Base-by-base conservation (phyloP, 2,888 invertebrate species). In the Pristionchus entomophagus region DNA sequence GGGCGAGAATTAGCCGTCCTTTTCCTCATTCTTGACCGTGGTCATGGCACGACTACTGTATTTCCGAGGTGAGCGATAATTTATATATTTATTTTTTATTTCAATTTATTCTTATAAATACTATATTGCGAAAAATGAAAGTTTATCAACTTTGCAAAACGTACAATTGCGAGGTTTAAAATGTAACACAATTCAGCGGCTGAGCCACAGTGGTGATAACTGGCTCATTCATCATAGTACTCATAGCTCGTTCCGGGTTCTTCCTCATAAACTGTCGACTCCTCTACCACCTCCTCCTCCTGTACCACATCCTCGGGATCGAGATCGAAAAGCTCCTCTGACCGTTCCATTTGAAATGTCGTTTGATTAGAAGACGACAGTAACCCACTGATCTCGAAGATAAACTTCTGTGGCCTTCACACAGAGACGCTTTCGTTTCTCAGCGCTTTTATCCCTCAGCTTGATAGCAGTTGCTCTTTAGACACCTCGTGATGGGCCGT, bases 241-340 rank as follows among this genome's bases (percentile, higher is more conserved):
- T 41, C 73, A 26, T 73, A 73, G 26, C 73, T 73, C 26, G 73
- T 45, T 19, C 73, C 41, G 38, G 73, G 73, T 41, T 41, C 73
- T 12, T 73, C 73, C 26, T 10, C 35, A 65, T 45, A 73, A 19
- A n/a, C 73, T 45, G 26, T 17, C 32, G n/a, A 41, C 26, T 73
- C 73, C 19, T 45, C 73, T 4, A 45, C 41, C 19, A 45, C 73
- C 41, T 73, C 73, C 12, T 45, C 56, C 56, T 56, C 73, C 1
- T 73, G 73, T 0, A 35, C 73, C 5, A 73, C n/a, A 19, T 73
- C 73, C 22, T 73, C 73, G 2, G 73, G 73, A 26, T 73, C 73
- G 41, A 41, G 73, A 38, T 73, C 73, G 73, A 26, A 73, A 0
- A 73, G n/a, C 45, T 41, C 17, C 26, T 22, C 56, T 5, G 14